Percentiles rank a stretch among this genome's conserved stretches.
Evolutionary conservation across 2,888 invertebrate species (phyloP).

Genomic region (Plebejus anna): DNA sequence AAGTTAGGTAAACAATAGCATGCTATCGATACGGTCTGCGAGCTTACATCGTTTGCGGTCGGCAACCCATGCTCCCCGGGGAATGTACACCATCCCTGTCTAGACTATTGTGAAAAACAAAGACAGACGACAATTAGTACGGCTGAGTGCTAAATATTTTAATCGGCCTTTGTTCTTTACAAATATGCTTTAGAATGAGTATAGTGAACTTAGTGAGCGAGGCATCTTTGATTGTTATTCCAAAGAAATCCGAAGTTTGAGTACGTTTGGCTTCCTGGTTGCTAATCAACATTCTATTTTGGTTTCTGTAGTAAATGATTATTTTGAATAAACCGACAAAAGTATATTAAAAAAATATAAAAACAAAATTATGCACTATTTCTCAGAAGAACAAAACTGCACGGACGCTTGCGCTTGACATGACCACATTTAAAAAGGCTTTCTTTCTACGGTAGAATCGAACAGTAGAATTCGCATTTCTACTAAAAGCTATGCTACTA

Average conservation of each 20-base stretch:
- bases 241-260: background rate
- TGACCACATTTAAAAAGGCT: too few relatives aligned
- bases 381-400: too few relatives aligned
- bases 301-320: background rate
- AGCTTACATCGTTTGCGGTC: conserved; percentile 64
- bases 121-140: conserved; percentile 32
- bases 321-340: too few relatives aligned
- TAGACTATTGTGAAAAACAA: conserved; percentile 55
- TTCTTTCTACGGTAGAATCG: too few relatives aligned
- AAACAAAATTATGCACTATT: too few relatives aligned
- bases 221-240: background rate
- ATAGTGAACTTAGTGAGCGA: background rate
- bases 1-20: conserved; percentile 18
- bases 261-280: background rate
- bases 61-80: conserved; percentile 60
- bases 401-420: too few relatives aligned
- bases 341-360: too few relatives aligned
- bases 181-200: background rate
- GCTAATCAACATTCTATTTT: background rate
- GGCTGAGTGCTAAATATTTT: conserved; percentile 21
- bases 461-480: background rate
- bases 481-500: background rate
- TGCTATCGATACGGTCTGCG: conserved; percentile 56
- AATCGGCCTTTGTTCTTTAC: conserved; percentile 20
- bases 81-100: conserved; percentile 56